phyloP scores from a whole-genome alignment of 2,797 vertebrate genomes.

The Tangara arthus region DNA sequence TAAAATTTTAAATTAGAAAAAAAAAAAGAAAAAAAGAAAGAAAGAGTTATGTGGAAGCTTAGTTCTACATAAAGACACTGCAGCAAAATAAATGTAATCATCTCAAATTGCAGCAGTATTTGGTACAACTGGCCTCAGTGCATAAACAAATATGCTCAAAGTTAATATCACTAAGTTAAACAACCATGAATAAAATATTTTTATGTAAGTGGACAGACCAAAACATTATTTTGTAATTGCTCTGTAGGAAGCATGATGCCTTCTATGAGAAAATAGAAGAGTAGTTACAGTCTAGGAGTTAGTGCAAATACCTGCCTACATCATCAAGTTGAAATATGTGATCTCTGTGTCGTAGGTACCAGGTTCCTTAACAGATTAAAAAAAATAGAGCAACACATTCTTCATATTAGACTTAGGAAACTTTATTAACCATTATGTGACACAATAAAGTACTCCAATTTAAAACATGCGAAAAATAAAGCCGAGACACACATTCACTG shows the following conservation, averaged over 20 bases:
- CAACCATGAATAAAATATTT: constrained; percentile 6
- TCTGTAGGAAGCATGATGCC: background rate
- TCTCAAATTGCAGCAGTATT: background rate
- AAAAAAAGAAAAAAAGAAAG: background rate
- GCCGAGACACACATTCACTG: rapidly evolving
- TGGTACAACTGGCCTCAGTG: background rate
- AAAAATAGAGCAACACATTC: background rate
- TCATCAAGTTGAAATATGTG: background rate
- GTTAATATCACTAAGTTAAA: constrained; percentile 23
- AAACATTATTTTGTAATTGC: background rate
- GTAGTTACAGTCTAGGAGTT: background rate
- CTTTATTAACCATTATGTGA: background rate
- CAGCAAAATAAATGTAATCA: background rate
- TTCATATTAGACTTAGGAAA: background rate
- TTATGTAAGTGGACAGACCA: background rate
- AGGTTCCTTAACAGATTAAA: background rate
- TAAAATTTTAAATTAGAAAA: background rate
- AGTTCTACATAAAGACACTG: background rate
- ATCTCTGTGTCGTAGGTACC: background rate
- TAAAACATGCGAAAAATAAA: background rate
- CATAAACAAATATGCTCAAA: background rate
- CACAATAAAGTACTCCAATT: background rate
- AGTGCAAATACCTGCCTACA: background rate
- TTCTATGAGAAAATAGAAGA: background rate
- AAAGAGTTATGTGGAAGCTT: background rate